Conservation (phyloP, 1,140 invertebrate species). For the Conopomorpha cramerella region DNA sequence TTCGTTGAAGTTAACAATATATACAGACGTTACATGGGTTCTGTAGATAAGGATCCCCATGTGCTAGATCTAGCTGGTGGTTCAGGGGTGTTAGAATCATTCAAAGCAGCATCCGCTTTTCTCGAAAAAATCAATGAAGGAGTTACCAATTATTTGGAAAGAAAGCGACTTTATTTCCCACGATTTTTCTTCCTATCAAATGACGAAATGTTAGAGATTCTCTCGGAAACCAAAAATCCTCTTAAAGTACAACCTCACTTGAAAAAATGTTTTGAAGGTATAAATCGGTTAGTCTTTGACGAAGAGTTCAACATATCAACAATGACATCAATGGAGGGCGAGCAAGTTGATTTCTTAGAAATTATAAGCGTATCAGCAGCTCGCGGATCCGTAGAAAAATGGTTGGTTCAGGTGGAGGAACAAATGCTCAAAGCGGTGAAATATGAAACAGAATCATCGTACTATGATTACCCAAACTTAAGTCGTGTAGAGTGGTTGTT, state of each 20-base stretch:
- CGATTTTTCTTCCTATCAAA: slow-evolving; percentile 95
- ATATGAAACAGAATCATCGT: slow-evolving; percentile 73
- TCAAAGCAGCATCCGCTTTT: slow-evolving; percentile 73
- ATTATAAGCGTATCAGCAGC: slow-evolving; percentile 79
- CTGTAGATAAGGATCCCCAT: slow-evolving; percentile 71
- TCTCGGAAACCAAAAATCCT: slow-evolving; percentile 91
- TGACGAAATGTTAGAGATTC: slow-evolving; percentile 93
- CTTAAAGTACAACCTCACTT: slow-evolving; percentile 87
- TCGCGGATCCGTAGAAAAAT: slow-evolving; percentile 89
- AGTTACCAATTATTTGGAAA: slow-evolving; percentile 89
- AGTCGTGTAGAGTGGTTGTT: slow-evolving; percentile 76
- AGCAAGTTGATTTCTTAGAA: slow-evolving; percentile 73
- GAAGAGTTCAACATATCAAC: slow-evolving; percentile 76
- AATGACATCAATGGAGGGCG: slow-evolving; percentile 86
- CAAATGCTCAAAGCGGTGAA: slow-evolving; percentile 80
- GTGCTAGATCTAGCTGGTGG: slow-evolving; percentile 77
- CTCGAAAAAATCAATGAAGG: slow-evolving; percentile 86
- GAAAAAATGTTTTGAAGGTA: slow-evolving; percentile 90
- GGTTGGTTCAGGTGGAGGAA: slow-evolving; percentile 84
- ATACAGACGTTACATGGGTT: slow-evolving; percentile 80
- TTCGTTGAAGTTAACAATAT: slow-evolving; percentile 78
- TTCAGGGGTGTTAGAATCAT: slow-evolving; percentile 73
- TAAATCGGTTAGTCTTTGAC: slow-evolving; percentile 75
- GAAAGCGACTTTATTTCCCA: slow-evolving; percentile 89
- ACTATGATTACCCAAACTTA: slow-evolving; percentile 69